phyloP scores from a whole-genome alignment of 2,888 invertebrate species.

The Augiades crinisus region DNA sequence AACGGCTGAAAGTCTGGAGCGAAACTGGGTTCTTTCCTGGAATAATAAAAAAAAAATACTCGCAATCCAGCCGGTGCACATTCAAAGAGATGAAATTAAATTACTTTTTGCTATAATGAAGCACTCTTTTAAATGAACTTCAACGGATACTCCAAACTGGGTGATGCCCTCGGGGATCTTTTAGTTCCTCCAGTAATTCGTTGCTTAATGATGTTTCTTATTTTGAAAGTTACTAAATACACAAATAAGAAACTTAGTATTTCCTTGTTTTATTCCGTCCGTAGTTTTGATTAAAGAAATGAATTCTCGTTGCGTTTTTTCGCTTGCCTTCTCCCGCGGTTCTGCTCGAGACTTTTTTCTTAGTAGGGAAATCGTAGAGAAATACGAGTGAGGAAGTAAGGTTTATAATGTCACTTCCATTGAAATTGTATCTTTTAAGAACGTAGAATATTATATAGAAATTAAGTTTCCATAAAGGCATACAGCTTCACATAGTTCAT shows the following conservation, averaged over 20 bases:
- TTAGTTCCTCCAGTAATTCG: constrained; percentile 10
- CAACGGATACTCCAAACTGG: constrained; percentile 12
- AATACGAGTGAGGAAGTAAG: too few relatives aligned
- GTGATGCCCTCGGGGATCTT: constrained; percentile 14
- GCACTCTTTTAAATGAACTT: constrained; percentile 25
- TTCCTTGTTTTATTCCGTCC: too few relatives aligned
- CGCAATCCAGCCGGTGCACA: constrained; percentile 16
- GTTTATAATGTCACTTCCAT: too few relatives aligned
- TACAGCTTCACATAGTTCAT: too few relatives aligned
- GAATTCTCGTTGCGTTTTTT: not conserved
- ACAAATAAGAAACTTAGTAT: not conserved
- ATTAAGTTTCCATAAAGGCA: too few relatives aligned
- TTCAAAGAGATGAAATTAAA: constrained; percentile 24
- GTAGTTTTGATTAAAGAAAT: not conserved
- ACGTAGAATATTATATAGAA: too few relatives aligned
- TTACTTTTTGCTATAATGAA: constrained; percentile 24
- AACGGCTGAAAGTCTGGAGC: not conserved
- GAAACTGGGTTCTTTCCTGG: not conserved
- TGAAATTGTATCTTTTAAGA: too few relatives aligned
- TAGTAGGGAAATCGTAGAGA: too few relatives aligned
- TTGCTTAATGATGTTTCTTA: constrained; percentile 8
- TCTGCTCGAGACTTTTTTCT: too few relatives aligned
- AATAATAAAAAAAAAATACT: constrained; percentile 12
- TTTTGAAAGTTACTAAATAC: not conserved
- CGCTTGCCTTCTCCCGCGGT: not conserved